Evolutionary conservation across 2,797 vertebrate genomes (phyloP), one percentile per base, ranked within the genome.

Genomic region (Karalla daura): DNA sequence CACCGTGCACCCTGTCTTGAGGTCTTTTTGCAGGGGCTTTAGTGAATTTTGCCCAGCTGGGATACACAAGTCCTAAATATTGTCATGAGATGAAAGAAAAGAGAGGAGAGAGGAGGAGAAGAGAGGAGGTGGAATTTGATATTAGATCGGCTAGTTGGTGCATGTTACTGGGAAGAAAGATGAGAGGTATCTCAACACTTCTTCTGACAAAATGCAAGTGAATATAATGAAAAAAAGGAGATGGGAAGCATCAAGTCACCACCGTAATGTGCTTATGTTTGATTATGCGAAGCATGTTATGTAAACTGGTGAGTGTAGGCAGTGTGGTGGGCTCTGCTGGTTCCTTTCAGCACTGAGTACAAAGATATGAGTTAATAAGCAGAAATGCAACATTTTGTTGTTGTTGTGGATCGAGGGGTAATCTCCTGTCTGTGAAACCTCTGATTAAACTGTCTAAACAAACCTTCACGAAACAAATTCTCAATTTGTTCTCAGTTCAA

Each of bases 71-170:
- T 28, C 20, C 18, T 54, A 13, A 66, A 75, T 54, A 66, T 55
- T 35, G 67, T 56, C 66, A 60, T 28, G 36, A 78, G 47, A 51
- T 61, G 64, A 52, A 66, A 66, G 78, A 65, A 69, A 21, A 58
- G 10, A 30, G 10, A 30, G 1, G 10, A 30, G 10, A 28, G 8
- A 28, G 8, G 8, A 28, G 8, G 5, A 30, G 78, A 63, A 67
- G 21, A 13, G 63, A 64, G 54, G 37, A 43, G 47, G 10, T 7
- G 41, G 20, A 32, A 28, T 9, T 18, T 36, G 7, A 8, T 64
- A 74, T 69, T 13, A 41, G 62, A 60, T 50, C 13, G 24, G 12
- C 41, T 28, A 37, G 45, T 55, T 23, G 51, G 45, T 50, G 35
- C 47, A 40, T 28, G 11, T 25, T 18, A 18, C 4, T 17, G 12